Base-by-base conservation (phyloP, 2,888 invertebrate species). In the Folsomia candida region DNA sequence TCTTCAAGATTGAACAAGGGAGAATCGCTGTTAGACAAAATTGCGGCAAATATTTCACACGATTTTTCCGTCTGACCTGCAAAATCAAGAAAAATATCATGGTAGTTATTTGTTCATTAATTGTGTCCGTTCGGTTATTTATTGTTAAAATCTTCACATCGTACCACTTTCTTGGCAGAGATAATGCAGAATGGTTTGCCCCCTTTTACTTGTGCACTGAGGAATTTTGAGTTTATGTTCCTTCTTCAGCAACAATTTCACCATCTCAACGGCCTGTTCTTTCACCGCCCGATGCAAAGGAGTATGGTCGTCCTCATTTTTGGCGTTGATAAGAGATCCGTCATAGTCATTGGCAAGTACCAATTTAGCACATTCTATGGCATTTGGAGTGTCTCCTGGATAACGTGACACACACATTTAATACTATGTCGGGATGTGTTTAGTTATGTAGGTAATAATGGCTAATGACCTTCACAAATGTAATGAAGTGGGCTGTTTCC, bases 21-120 rank as follows among this genome's bases (percentile, higher is more conserved):
- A n/a, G 51, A 59, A 54, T 37, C 67, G 29, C 69, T 68, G 27
- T 58, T 62, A 25, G 57, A 29, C 18, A 69, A 20, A 1, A 72
- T 27, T n/a, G 66, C 66, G 58, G 66, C 64, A 51, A 69, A 60
- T 28, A 72, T 66, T 27, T 60, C 57, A 14, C 69, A 60, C 9
- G 67, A 62, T 37, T 69, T 69, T 28, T 72, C 72, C n/a, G 66
- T 72, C 61, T 69, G 69, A 25, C 72, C 71, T 68, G 54, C 37
- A 37, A 37, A 37, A 9, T 37, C 37, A 37, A 37, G 37, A 37
- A 14, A 37, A 4, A 9, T 14, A 9, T 37, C 4, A 4, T 37
- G 37, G 6, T 37, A 37, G n/a, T n/a, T n/a, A n/a, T n/a, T n/a
- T n/a, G n/a, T 37, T 14, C 37, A 37, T 4, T 37, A 37, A 37